These are phyloP conservation scores for Bombus cullumanus DNA, from an alignment of 1,140 invertebrate genomes.

Conservation along the genomic window DNA sequence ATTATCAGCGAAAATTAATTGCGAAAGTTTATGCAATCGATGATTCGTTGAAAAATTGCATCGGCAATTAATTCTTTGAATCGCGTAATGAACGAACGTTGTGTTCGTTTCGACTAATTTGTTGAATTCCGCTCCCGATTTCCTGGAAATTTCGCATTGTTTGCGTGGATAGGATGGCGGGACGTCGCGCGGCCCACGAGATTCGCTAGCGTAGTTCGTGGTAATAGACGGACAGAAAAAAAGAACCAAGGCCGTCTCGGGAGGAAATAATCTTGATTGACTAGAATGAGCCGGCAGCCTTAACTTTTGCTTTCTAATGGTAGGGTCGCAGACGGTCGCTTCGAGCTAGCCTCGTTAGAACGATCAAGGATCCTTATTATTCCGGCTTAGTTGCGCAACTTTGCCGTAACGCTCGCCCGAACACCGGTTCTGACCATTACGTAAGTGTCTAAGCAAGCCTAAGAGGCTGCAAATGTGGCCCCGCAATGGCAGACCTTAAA, in stretches of 20 bases:
- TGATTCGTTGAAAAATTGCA: not conserved
- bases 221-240: slow-evolving; percentile 11
- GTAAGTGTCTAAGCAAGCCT: slow-evolving; percentile 47
- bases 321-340: slow-evolving; percentile 62
- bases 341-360: slow-evolving; percentile 42
- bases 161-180: not conserved
- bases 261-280: slow-evolving; percentile 48
- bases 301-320: slow-evolving; percentile 71
- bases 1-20: not conserved
- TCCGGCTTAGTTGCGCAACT: slow-evolving; percentile 59
- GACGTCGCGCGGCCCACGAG: no score
- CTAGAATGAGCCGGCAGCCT: slow-evolving; percentile 55
- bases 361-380: slow-evolving; percentile 52
- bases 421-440: slow-evolving; percentile 37
- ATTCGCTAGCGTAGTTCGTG: slow-evolving; percentile 18
- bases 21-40: not conserved
- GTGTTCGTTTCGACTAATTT: not conserved
- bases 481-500: slow-evolving; percentile 20
- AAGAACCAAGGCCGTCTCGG: slow-evolving; percentile 41
- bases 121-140: not conserved
- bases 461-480: slow-evolving; percentile 32
- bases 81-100: not conserved
- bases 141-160: not conserved
- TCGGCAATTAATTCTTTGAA: not conserved
- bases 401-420: slow-evolving; percentile 13